A percentile compares a stretch with the other conserved stretches of the same genome.
Conservation (phyloP, 2,888 invertebrate species). For the Odontothrips loti region DNA sequence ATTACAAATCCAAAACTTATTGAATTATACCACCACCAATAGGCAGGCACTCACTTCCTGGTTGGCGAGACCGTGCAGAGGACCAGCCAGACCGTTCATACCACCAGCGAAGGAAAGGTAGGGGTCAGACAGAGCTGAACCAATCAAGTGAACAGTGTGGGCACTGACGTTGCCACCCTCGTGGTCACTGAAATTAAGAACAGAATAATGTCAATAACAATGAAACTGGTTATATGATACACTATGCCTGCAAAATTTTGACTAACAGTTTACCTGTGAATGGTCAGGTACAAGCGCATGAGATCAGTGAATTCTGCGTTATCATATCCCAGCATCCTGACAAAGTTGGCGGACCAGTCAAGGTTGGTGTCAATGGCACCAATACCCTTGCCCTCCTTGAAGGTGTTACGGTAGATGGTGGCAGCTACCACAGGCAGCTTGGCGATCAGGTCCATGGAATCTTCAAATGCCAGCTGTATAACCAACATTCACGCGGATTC, state of each 20-base stretch:
- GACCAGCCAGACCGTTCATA: conserved; percentile 91
- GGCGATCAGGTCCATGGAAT: conserved; percentile 91
- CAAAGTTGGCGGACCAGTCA: conserved; percentile 92
- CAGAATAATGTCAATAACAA: conserved; percentile 3
- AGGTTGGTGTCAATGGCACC: conserved; percentile 82
- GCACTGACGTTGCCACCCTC: conserved; percentile 97
- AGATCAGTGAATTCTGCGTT: conserved; percentile 77
- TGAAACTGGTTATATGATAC: conserved; percentile 13
- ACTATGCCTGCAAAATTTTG: neutral
- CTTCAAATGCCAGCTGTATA: conserved; percentile 73
- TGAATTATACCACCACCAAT: too few relatives aligned
- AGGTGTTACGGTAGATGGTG: conserved; percentile 85
- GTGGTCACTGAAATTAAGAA: conserved; percentile 66
- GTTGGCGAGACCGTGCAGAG: conserved; percentile 92
- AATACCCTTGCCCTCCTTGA: conserved; percentile 75
- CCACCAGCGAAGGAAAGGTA: conserved; percentile 90
- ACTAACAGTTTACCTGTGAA: conserved; percentile 63
- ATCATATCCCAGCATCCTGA: conserved; percentile 85
- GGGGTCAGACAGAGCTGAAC: conserved; percentile 89
- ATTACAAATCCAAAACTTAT: conserved; percentile 14
- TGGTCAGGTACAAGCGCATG: conserved; percentile 87
- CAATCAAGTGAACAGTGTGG: conserved; percentile 89
- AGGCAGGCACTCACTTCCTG: conserved; percentile 60
- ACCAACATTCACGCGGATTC: conserved; percentile 31
- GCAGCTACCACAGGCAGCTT: conserved; percentile 92